phyloP scores from a whole-genome alignment of 2,113 vertebrate species.

The Gopherus evgoodei region DNA sequence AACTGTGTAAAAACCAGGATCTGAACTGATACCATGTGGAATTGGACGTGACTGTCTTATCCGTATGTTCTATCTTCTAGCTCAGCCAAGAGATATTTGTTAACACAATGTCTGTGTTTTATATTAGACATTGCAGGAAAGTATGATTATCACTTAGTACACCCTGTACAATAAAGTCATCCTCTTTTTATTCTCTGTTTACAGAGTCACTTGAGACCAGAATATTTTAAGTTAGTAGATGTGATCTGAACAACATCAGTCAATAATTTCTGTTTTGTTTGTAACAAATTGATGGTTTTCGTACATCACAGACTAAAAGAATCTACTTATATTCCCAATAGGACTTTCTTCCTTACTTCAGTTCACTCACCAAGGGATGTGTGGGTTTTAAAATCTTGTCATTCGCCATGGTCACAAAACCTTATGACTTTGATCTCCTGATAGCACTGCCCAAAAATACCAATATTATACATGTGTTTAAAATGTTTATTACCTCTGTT shows the following conservation, averaged over 20 bases:
- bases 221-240: slow-evolving; percentile 47
- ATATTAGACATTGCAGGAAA: slow-evolving; percentile 70
- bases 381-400: slow-evolving; percentile 7
- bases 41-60: slow-evolving; percentile 80
- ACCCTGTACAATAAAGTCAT: slow-evolving; percentile 45
- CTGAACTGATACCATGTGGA: slow-evolving; percentile 79
- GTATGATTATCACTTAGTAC: slow-evolving; percentile 63
- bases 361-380: neutral
- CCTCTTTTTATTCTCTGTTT: slow-evolving; percentile 38
- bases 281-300: slow-evolving; percentile 4
- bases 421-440: slow-evolving; percentile 18
- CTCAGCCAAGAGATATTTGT: slow-evolving; percentile 77
- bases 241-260: slow-evolving; percentile 18
- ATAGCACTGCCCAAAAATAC: neutral
- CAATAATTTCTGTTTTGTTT: slow-evolving; percentile 42
- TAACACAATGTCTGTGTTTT: slow-evolving; percentile 75
- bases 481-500: neutral
- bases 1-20: slow-evolving; percentile 82
- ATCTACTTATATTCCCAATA: slow-evolving; percentile 9
- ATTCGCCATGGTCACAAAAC: neutral
- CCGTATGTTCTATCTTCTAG: slow-evolving; percentile 71
- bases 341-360: slow-evolving; percentile 12
- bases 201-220: slow-evolving; percentile 41
- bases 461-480: neutral
- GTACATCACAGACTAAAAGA: neutral